Conservation (phyloP, 2,888 invertebrate genomes). For the Hyposoter didymator region DNA sequence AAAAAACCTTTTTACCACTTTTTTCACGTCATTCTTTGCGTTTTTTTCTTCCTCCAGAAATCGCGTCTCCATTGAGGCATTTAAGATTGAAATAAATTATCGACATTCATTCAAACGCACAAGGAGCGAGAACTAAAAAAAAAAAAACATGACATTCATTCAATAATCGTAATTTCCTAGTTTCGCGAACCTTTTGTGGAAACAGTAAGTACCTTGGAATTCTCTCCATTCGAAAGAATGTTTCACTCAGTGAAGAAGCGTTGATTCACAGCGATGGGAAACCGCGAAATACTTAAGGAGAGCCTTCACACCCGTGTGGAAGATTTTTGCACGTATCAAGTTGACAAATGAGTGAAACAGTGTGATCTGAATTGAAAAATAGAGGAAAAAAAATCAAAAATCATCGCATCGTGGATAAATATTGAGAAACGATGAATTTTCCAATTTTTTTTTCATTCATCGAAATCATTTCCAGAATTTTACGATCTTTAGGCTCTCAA, state of each 20-base stretch:
- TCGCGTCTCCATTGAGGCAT: not conserved
- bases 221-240: not conserved
- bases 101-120: constrained; percentile 23
- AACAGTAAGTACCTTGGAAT: constrained; percentile 43
- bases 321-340: not conserved
- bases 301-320: not conserved
- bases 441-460: not conserved
- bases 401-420: not conserved
- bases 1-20: not conserved
- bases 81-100: constrained; percentile 40
- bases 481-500: not conserved
- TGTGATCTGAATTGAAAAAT: not conserved
- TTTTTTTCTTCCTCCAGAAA: not conserved
- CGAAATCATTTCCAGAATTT: constrained; percentile 1
- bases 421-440: not conserved
- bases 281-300: not conserved
- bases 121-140: constrained; percentile 13
- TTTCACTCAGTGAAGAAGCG: not conserved
- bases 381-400: not conserved
- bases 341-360: not conserved
- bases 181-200: constrained; percentile 50
- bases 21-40: constrained; percentile 2
- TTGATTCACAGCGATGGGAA: not conserved
- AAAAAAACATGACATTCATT: constrained; percentile 32
- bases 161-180: constrained; percentile 2